phyloP scores from a whole-genome alignment of 2,888 invertebrate genomes.

The Cylindroiulus punctatus region DNA sequence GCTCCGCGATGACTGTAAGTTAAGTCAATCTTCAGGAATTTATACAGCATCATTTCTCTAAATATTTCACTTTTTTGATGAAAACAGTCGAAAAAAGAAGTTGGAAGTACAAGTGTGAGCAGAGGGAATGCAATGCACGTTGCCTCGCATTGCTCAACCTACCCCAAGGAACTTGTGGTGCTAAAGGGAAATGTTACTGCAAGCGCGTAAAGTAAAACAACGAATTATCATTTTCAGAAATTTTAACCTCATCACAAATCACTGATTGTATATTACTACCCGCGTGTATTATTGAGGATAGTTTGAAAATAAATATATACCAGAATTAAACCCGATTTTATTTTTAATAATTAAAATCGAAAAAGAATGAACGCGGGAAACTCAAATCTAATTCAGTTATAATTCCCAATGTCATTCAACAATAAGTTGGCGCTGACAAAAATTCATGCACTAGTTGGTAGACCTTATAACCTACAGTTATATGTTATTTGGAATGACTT shows the following conservation, averaged over 20 bases:
- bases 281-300: no score
- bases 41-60: background rate
- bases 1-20: background rate
- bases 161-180: constrained; percentile 8
- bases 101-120: background rate
- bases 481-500: no score
- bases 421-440: no score
- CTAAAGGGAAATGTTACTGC: constrained; percentile 32
- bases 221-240: background rate
- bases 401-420: no score
- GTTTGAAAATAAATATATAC: no score
- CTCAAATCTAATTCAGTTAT: no score
- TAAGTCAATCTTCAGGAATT: background rate
- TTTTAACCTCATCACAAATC: background rate
- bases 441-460: no score
- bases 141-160: background rate
- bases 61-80: background rate
- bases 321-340: no score
- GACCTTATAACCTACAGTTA: no score
- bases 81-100: constrained; percentile 16
- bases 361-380: no score
- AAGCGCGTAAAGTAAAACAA: background rate
- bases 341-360: no score
- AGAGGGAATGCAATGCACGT: background rate
- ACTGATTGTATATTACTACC: no score